Base-by-base conservation (phyloP, 2,113 vertebrate species). In the Leucopsar rothschildi region DNA sequence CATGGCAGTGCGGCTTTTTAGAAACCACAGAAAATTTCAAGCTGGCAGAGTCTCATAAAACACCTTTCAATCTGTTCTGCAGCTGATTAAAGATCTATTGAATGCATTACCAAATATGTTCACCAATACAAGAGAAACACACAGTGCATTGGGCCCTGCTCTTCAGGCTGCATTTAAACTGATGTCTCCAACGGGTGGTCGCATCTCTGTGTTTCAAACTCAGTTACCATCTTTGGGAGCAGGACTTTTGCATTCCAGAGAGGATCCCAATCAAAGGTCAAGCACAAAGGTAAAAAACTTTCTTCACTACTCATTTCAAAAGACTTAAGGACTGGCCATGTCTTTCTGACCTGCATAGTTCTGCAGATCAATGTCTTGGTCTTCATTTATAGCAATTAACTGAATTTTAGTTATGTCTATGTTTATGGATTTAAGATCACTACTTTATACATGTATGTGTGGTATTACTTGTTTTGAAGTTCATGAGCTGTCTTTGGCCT, bases 231-330 rank as follows among this genome's bases (percentile, higher is more conserved):
- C 98, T 33, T 88, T 99, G 90, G 99, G 99, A 7, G 98, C 98
- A 0, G 99, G 99, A 9, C 97, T 97, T 55, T 97, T 99, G 95
- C 98, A 99, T 89, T 99, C 99, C 17, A 98, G 99, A 95, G 99
- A 99, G 95, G 99, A 99, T 96, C 99, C 99, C 77, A 99, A 99
- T 97, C 99, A 99, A 95, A 98, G 99, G 84, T 99, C 99, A 11
- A 99, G 98, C 97, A 98, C 98, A 39, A 99, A 99, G 99, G 99
- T 99, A 97, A 37, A 59, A 66, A 29, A 53, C 45, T 84, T 39
- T 8, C 50, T n/a, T 50, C 37, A 12, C 33, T 66, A 44, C 18
- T 64, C 5, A 45, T 88, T 93, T 84, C 8, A 3, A 17, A 22
- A 59, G 35, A 33, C 45, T 40, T 20, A 39, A 45, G 37, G n/a